Evolutionary conservation across 2,797 vertebrate genomes (phyloP).

Genomic region (Pseudomugil tenellus): DNA sequence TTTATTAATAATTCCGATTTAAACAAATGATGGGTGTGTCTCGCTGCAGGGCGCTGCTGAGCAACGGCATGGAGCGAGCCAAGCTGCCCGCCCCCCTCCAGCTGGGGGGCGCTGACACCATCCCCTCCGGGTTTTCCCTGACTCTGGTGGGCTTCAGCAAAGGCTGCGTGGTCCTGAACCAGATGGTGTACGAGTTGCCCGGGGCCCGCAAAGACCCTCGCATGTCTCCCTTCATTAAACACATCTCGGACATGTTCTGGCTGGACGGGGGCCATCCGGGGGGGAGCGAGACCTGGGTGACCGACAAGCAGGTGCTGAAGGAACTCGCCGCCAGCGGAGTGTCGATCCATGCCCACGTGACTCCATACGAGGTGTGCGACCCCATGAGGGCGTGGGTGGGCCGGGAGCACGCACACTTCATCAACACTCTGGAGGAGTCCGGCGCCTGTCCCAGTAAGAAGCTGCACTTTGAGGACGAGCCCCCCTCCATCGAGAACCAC

Average conservation of each 20-base stretch:
- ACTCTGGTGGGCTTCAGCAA: conserved; percentile 97
- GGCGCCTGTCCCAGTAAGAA: conserved; percentile 84
- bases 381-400: conserved; percentile 97
- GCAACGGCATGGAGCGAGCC: conserved; percentile 88
- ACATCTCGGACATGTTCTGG: conserved; percentile 92
- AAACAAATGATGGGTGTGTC: too few species aligned
- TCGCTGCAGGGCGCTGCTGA: conserved; percentile 82
- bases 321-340: conserved; percentile 88
- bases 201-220: conserved; percentile 86
- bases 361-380: conserved; percentile 95
- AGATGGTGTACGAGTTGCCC: conserved; percentile 91
- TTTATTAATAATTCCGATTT: too few species aligned
- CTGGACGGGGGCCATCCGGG: conserved; percentile 96
- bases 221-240: conserved; percentile 82
- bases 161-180: conserved; percentile 98
- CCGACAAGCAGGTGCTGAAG: conserved; percentile 85
- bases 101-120: conserved; percentile 56
- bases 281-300: conserved; percentile 96
- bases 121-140: conserved; percentile 79
- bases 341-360: conserved; percentile 91
- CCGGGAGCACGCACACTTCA: conserved; percentile 90
- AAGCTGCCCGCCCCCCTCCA: conserved; percentile 62
- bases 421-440: conserved; percentile 88
- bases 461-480: conserved; percentile 91
- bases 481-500: conserved; percentile 93